Base-by-base conservation (phyloP, 2,888 invertebrate species). In the Leucoma salicis region DNA sequence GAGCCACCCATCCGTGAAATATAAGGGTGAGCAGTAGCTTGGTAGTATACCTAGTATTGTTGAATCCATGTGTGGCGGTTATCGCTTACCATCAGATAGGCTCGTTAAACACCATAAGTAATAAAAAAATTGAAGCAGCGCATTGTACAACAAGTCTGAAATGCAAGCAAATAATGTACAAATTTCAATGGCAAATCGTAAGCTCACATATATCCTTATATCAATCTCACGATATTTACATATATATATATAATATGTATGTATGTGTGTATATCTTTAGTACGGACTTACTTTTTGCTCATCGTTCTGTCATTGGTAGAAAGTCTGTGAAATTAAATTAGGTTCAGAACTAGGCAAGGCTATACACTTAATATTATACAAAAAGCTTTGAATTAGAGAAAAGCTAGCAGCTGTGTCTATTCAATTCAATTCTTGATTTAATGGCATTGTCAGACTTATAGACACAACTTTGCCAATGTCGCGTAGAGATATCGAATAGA, bases 291-390 rank as follows among this genome's bases (percentile, higher is more conserved):
- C 87, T 81, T 73, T 72, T 76, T 62, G 42, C 58, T 70, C 87
- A 87, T 87, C 87, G 88, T 87, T 88, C 88, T 88, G 86, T 86
- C 85, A 82, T 85, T 82, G 50, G 76, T 56, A 34, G 74, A 64
- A 49, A 62, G 59, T 82, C 88, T 87, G 87, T 59, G 80, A 85
- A 75, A 67, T 74, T 77, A 84, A 76, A 68, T 65, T 62, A 66
- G 61, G 43, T 68, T 74, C 44, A 65, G 44, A 60, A 60, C 48
- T 60, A 64, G 44, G 44, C 49, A 45, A 45, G 44, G 44, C 44
- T 29, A 8, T 21, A 52, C 21, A 8, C 14, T 35, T 42, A 15
- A 13, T 10, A 10, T 5, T 31, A 31, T 15, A 15, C 12, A 11
- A 5, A 14, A 29, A 41, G 8, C 12, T 13, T 21, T 14, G 3